A percentile compares a stretch with the other conserved stretches of the same genome.
These are phyloP conservation scores for Nomada goodeniana DNA, from an alignment of 2,888 invertebrate genomes.

Conservation along the genomic window DNA sequence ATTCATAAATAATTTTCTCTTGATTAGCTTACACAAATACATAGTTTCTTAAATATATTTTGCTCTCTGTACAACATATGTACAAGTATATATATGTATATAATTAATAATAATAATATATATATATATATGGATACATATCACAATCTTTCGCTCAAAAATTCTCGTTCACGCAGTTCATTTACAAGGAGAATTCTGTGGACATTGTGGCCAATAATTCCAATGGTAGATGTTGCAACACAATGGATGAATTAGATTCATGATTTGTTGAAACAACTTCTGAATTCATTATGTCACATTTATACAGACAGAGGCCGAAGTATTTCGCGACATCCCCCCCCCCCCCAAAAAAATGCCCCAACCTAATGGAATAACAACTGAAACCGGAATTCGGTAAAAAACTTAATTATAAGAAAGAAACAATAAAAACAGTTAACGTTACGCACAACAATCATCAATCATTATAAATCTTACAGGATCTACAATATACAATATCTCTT, in stretches of 20 bases:
- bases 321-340: slow-evolving; percentile 5
- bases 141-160: slow-evolving; percentile 57
- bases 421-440: slow-evolving; percentile 8
- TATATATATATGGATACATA: slow-evolving; percentile 54
- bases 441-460: slow-evolving; percentile 19
- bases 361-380: slow-evolving; percentile 18
- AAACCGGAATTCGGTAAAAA: slow-evolving; percentile 13
- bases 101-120: slow-evolving; percentile 25
- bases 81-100: slow-evolving; percentile 71
- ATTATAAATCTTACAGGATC: slow-evolving; percentile 13
- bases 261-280: slow-evolving; percentile 20
- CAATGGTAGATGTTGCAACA: slow-evolving; percentile 33
- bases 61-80: slow-evolving; percentile 78
- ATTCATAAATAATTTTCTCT: slow-evolving; percentile 77
- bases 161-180: slow-evolving; percentile 34
- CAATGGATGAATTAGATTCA: slow-evolving; percentile 27
- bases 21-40: slow-evolving; percentile 74
- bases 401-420: slow-evolving; percentile 16
- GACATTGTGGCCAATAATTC: slow-evolving; percentile 37
- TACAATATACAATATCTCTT: slow-evolving; percentile 21
- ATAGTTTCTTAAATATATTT: slow-evolving; percentile 79
- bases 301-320: slow-evolving; percentile 25
- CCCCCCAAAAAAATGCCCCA: slow-evolving; percentile 16
- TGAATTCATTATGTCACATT: slow-evolving; percentile 22
- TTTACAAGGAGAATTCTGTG: slow-evolving; percentile 43